Evolutionary conservation across 2,888 invertebrate genomes (phyloP).

Genomic region (Morinoia aosen): DNA sequence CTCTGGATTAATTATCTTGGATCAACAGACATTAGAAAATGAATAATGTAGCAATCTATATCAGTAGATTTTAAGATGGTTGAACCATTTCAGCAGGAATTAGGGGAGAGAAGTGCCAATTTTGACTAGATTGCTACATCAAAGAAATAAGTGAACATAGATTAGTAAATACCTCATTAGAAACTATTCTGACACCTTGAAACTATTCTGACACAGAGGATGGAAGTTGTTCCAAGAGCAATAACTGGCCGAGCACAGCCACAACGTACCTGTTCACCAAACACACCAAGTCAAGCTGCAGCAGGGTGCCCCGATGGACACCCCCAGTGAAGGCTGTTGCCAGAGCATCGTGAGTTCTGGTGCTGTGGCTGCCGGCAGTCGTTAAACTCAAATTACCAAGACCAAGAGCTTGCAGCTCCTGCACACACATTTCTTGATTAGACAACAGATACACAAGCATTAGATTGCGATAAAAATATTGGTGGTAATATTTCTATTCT

Average conservation of each 20-base stretch:
- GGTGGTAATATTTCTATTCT: too few relatives aligned
- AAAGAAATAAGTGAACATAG: neutral
- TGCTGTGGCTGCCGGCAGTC: neutral
- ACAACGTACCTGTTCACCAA: constrained; percentile 44
- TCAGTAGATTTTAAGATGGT: neutral
- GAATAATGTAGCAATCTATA: too few relatives aligned
- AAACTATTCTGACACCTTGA: neutral
- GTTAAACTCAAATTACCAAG: constrained; percentile 38
- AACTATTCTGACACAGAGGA: neutral
- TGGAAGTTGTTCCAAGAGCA: neutral
- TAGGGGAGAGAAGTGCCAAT: neutral
- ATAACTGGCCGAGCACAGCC: neutral
- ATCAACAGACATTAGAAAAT: too few relatives aligned
- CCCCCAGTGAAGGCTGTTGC: constrained; percentile 49
- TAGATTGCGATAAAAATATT: neutral
- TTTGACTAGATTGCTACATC: too few relatives aligned
- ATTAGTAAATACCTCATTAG: neutral
- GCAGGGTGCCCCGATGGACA: constrained; percentile 1
- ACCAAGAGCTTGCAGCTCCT: constrained; percentile 49
- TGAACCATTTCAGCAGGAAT: neutral
- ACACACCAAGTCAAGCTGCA: constrained; percentile 27
- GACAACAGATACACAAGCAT: neutral
- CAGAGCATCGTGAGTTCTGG: constrained; percentile 14
- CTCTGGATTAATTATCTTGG: too few relatives aligned
- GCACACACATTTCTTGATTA: neutral